These are phyloP conservation scores for Diabrotica undecimpunctata DNA, from an alignment of 1,140 invertebrate species.

Conservation along the genomic window DNA sequence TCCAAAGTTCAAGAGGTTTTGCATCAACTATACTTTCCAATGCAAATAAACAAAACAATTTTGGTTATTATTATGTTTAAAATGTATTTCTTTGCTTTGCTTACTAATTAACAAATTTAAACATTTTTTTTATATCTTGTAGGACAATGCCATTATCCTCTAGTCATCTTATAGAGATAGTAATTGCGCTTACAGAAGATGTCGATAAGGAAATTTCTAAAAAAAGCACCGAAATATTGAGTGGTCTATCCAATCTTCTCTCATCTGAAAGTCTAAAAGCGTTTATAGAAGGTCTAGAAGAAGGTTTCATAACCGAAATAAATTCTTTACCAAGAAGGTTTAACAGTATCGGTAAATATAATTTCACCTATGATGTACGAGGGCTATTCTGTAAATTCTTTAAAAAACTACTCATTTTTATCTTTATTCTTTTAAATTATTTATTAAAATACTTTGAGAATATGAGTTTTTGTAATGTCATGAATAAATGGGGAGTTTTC, in stretches of 20 bases:
- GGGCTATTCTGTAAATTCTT: constrained; percentile 11
- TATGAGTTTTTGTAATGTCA: too few species aligned
- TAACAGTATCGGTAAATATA: constrained; percentile 54
- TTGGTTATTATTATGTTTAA: too few species aligned
- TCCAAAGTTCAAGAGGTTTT: too few species aligned
- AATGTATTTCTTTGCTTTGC: too few species aligned
- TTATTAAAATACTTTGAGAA: background rate
- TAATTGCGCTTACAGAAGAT: constrained; percentile 59
- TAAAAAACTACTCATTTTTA: background rate
- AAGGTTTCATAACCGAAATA: constrained; percentile 56
- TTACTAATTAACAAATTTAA: too few species aligned
- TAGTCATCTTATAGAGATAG: constrained; percentile 53
- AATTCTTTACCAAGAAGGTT: constrained; percentile 57
- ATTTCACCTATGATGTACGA: background rate
- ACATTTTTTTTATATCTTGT: constrained; percentile 5
- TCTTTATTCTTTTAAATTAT: background rate
- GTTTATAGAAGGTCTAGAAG: constrained; percentile 54
- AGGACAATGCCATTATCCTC: constrained; percentile 58
- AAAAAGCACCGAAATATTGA: constrained; percentile 25
- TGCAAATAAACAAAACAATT: too few species aligned
- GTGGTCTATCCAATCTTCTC: constrained; percentile 45
- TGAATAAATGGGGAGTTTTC: too few species aligned
- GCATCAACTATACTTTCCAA: too few species aligned
- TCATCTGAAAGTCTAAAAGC: constrained; percentile 41
- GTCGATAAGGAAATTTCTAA: constrained; percentile 48